Evolutionary conservation across 2,888 invertebrate genomes (phyloP).

Genomic region (Dicyrtoma fusca): DNA sequence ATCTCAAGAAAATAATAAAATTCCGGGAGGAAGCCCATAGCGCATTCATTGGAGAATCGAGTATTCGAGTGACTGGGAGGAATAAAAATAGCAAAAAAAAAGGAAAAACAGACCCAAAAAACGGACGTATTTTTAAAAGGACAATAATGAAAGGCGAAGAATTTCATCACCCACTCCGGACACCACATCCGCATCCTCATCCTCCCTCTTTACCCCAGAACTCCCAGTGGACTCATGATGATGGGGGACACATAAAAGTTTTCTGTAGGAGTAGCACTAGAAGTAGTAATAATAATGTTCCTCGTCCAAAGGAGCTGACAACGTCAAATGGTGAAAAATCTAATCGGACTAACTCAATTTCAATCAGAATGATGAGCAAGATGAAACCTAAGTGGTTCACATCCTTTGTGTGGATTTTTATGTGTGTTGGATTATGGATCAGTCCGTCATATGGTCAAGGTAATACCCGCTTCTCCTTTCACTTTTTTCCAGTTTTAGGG

Average conservation of each 20-base stretch:
- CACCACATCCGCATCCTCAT: slow-evolving; percentile 25
- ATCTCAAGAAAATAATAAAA: slow-evolving; percentile 14
- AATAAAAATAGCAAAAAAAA: too few species aligned
- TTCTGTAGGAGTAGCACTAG: background rate
- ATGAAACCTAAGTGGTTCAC: slow-evolving; percentile 15
- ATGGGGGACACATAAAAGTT: background rate
- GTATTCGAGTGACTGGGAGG: slow-evolving; percentile 30
- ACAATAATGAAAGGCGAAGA: slow-evolving; percentile 12
- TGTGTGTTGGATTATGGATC: slow-evolving; percentile 45
- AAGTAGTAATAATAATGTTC: background rate
- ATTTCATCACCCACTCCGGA: slow-evolving; percentile 26
- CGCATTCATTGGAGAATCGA: slow-evolving; percentile 8
- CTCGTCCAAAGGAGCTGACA: slow-evolving; percentile 6
- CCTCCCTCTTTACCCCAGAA: slow-evolving; percentile 3
- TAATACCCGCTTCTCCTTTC: slow-evolving; percentile 22
- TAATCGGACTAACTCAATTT: slow-evolving; percentile 30
- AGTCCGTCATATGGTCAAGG: slow-evolving; percentile 51
- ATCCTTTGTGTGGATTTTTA: slow-evolving; percentile 37
- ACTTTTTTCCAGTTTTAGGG: too few species aligned
- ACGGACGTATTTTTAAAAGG: background rate
- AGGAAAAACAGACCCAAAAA: background rate
- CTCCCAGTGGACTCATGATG: slow-evolving; percentile 30
- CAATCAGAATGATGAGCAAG: slow-evolving; percentile 30
- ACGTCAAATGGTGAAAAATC: slow-evolving; percentile 28
- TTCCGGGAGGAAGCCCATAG: slow-evolving; percentile 28